These are phyloP conservation scores for Gavia stellata DNA, from an alignment of 2,113 vertebrate genomes.

Conservation along the genomic window DNA sequence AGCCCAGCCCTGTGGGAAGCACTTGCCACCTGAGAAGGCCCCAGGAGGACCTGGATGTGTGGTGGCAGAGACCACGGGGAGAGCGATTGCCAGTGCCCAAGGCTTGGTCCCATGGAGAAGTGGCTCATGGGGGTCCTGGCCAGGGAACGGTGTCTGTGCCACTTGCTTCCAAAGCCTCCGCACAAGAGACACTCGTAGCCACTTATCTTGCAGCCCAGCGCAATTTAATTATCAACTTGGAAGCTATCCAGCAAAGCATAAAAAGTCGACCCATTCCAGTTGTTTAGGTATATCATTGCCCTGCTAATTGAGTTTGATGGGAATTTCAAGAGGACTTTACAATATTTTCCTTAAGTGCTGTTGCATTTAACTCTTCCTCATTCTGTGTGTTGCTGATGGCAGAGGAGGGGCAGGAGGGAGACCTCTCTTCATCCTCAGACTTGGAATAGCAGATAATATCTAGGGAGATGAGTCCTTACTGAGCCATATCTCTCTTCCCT, in stretches of 20 bases:
- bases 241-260: conserved; percentile 40
- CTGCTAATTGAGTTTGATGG: conserved; percentile 50
- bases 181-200: background rate
- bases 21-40: background rate
- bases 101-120: background rate
- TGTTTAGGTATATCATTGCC: conserved; percentile 35
- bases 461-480: background rate
- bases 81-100: background rate
- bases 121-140: background rate
- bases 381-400: background rate
- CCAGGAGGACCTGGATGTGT: background rate
- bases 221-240: conserved; percentile 47
- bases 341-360: conserved; percentile 8
- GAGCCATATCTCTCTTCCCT: background rate
- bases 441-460: background rate
- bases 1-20: background rate
- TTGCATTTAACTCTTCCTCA: background rate
- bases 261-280: background rate
- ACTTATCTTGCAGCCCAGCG: conserved; percentile 4
- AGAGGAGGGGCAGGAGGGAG: background rate
- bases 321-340: conserved; percentile 42
- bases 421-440: background rate
- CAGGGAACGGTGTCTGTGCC: background rate
- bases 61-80: background rate
- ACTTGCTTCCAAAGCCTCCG: background rate